A percentile compares a stretch with the other conserved stretches of the same genome.
These are phyloP conservation scores for Neosalanx taihuensis DNA, from an alignment of 2,797 vertebrate species.

Conservation along the genomic window DNA sequence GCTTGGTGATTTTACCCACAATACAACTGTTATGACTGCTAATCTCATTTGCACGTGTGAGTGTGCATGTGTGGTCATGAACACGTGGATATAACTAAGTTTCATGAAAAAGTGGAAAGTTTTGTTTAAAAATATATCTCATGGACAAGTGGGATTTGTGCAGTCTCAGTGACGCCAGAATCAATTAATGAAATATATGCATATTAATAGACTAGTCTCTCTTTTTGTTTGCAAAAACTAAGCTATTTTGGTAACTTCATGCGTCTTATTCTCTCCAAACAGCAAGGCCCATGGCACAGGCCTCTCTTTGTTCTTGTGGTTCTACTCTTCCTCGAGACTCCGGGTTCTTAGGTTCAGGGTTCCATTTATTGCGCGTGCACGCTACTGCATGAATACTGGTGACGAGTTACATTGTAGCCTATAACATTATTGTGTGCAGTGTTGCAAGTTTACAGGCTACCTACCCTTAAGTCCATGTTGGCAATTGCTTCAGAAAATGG, in stretches of 20 bases:
- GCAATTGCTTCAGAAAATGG: no score
- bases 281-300: constrained; percentile 46
- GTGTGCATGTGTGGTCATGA: constrained; percentile 43
- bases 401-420: no score
- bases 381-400: no score
- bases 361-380: no score
- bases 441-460: no score
- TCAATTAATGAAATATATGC: no score
- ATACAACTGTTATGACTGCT: constrained; percentile 58
- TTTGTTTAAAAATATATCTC: not conserved
- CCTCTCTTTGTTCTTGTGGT: constrained; percentile 12
- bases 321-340: constrained; percentile 47
- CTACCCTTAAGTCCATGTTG: no score
- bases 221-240: constrained; percentile 39
- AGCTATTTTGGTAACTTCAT: constrained; percentile 5
- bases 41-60: constrained; percentile 58
- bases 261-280: constrained; percentile 62
- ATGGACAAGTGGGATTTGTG: not conserved
- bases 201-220: constrained; percentile 4
- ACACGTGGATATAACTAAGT: not conserved
- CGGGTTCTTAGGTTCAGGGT: constrained; percentile 25
- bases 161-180: not conserved
- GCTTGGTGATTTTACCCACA: constrained; percentile 47
- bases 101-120: not conserved
- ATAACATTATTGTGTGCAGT: no score